Evolutionary conservation across 2,888 invertebrate genomes (phyloP), one percentile per base, ranked within the genome.

Genomic region (Nasonovia ribisnigri): DNA sequence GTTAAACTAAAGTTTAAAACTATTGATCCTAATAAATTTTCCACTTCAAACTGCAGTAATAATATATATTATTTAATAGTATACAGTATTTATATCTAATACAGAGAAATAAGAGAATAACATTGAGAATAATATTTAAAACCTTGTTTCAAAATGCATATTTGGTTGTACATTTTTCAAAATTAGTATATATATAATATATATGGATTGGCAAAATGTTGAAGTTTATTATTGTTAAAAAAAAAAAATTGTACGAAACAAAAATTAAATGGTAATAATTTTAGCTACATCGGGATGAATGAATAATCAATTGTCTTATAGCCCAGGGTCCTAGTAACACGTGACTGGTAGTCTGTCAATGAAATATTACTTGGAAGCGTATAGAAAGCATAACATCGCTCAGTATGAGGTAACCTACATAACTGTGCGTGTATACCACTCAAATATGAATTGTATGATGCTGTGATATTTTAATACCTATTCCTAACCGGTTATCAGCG

Each of bases 361-460:
- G 92, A 92, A 87, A 92, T 60, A 87, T 87, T 92, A 87, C 87
- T 92, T 92, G 36, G 92, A 60, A 92, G 48, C 60, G 84, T 84
- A 87, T 92, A 92, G 89, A 93, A 93, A 93, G 89, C 89, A 93
- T 89, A 93, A 93, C 54, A 54, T 57, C 20, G 86, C 54, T 57
- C 42, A 42, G 92, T 88, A 88, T 92, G 92, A 92, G 60, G 84
- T 93, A 93, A 93, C 92, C 92, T 93, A 93, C 89, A 93, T 93
- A 89, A 93, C 88, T 29, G 92, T 88, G 88, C 60, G 87, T 92
- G 92, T 88, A 42, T 60, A 86, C 92, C 26, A 60, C 26, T 92
- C 36, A 43, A 87, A 92, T 87, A 87, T 87, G 87, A 48, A 43
- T 87, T 60, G 84, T 84, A 43, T 84, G 89, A 90, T 60, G 84